Conservation (phyloP, 1,140 invertebrate genomes). For the Hydropsyche tenuis region DNA sequence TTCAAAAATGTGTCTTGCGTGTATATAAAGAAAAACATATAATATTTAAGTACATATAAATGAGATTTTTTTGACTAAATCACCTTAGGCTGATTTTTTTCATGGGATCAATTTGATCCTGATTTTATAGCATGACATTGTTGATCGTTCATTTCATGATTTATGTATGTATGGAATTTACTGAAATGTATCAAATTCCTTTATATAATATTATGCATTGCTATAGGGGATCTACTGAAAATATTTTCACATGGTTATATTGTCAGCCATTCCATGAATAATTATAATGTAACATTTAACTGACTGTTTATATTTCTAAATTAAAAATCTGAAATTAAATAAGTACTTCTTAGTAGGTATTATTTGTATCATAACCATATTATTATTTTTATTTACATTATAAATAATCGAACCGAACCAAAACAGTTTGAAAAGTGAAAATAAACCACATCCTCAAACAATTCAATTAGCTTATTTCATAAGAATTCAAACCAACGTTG, state of each 20-base stretch:
- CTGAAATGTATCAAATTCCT: not conserved
- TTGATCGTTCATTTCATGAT: not conserved
- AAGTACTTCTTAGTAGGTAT: no score
- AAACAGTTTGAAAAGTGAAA: no score
- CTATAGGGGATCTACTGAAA: constrained; percentile 8
- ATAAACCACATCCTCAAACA: no score
- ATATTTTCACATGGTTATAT: constrained; percentile 45
- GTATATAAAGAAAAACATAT: not conserved
- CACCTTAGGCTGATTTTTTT: constrained; percentile 13
- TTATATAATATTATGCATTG: not conserved
- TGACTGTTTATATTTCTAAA: no score
- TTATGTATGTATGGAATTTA: constrained; percentile 22
- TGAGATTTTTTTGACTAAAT: not conserved
- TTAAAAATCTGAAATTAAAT: no score
- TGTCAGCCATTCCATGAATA: constrained; percentile 46
- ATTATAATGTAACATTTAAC: no score
- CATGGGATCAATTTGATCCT: not conserved
- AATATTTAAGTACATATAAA: no score
- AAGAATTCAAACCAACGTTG: no score
- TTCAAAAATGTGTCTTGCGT: constrained; percentile 6
- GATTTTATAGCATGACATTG: constrained; percentile 16
- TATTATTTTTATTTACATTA: no score
- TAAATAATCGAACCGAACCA: no score
- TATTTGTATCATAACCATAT: no score
- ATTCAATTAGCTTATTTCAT: no score